Evolutionary conservation across 2,888 invertebrate species (phyloP), one percentile per base, ranked within the genome.

Genomic region (Meganola albula): DNA sequence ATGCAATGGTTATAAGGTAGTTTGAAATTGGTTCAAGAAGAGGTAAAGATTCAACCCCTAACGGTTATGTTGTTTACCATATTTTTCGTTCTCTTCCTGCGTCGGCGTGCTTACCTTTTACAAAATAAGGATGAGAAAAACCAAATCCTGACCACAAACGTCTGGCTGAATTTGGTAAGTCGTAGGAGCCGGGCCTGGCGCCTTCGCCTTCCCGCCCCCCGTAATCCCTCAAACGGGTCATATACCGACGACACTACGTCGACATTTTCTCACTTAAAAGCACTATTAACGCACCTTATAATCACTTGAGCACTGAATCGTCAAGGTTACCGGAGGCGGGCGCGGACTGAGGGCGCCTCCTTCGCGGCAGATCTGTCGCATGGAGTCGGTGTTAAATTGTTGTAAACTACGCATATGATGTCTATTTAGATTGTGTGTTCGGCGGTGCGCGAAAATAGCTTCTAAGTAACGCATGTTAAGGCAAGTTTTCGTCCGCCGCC

Each of bases 101-200:
- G 78, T 72, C 74, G 71, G 76, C 84, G 83, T 79, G 84, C 87
- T 86, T 90, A 88, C 90, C 92, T 86, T 92, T 75, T 63, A 75
- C 82, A 74, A 82, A 80, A 80, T 79, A 83, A 98, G 98, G 98
- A 98, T 88, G 98, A 98, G 92, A 98, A 98, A 91, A 97, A 96
- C 89, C 97, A 97, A 92, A 96, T 98, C 88, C 93, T 98, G 88
- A 95, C 96, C 79, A 96, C 97, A 87, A 98, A 97, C 90, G 94
- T 97, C 87, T 98, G 97, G 97, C 92, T 97, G 80, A 95, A 96
- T 89, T 91, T 97, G 95, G 97, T 97, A 92, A 95, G 96, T 95
- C 88, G 88, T 88, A 80, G 80, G 79, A 70, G 78, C 72, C 73
- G 74, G 72, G 74, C 65, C 50, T 56, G 77, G 73, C 74, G 74